A percentile compares a stretch with the other conserved stretches of the same genome.
These are phyloP conservation scores for Trichoplusia ni DNA, from an alignment of 1,140 invertebrate genomes.

Conservation along the genomic window DNA sequence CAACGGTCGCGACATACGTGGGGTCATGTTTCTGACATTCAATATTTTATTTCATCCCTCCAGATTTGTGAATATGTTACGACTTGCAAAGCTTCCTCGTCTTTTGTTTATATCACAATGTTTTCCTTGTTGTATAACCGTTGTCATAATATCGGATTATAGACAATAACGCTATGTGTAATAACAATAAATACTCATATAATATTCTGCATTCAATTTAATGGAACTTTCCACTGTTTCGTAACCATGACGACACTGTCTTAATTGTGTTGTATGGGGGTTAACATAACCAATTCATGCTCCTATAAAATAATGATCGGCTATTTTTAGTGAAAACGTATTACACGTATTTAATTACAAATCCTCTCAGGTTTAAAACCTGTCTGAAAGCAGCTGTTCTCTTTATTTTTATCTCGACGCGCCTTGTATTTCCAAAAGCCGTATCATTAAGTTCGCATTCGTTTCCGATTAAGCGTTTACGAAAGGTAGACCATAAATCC, in stretches of 20 bases:
- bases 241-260: slow-evolving; percentile 15
- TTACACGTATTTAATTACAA: slow-evolving; percentile 18
- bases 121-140: slow-evolving; percentile 39
- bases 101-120: slow-evolving; percentile 23
- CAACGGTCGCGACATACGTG: too few species aligned
- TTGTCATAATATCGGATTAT: slow-evolving; percentile 33
- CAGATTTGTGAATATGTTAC: slow-evolving; percentile 18
- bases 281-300: neutral
- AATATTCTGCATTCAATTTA: slow-evolving; percentile 25
- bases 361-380: neutral
- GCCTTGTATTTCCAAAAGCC: slow-evolving; percentile 4
- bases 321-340: slow-evolving; percentile 16
- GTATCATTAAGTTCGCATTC: slow-evolving; percentile 27
- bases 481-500: slow-evolving; percentile 11
- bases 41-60: neutral
- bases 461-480: slow-evolving; percentile 19
- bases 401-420: neutral
- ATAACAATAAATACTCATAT: slow-evolving; percentile 32
- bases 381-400: neutral
- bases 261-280: slow-evolving; percentile 7
- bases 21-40: too few species aligned
- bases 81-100: slow-evolving; percentile 25
- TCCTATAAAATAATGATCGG: neutral
- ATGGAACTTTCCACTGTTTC: slow-evolving; percentile 25
- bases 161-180: slow-evolving; percentile 13